Conservation (phyloP, 2,888 invertebrate genomes). For the Pemphredon lugubris region DNA sequence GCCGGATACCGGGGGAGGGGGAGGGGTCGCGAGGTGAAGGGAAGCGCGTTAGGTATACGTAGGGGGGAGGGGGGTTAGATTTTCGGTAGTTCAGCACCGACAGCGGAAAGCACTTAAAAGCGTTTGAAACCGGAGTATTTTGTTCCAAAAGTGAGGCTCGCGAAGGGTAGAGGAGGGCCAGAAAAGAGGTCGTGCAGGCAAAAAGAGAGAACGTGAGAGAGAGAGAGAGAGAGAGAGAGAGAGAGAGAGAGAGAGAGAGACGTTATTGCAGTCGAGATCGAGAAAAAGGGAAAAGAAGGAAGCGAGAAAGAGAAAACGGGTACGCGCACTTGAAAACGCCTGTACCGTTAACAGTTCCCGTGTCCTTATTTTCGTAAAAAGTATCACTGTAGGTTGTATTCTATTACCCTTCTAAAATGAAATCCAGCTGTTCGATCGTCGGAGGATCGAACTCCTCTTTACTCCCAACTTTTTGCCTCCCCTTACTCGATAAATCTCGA, state of each 20-base stretch:
- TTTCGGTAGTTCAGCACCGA: slow-evolving; percentile 56
- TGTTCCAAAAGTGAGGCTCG: slow-evolving; percentile 46
- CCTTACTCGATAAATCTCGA: no score
- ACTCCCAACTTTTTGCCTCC: no score
- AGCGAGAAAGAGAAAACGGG: neutral
- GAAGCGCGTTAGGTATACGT: neutral
- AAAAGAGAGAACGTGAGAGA: neutral
- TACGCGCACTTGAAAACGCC: neutral
- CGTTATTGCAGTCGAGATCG: slow-evolving; percentile 2
- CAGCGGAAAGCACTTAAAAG: slow-evolving; percentile 73
- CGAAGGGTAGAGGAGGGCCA: no score
- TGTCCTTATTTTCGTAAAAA: neutral
- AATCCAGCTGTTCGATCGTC: neutral
- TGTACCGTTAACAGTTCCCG: neutral
- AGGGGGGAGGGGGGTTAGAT: no score
- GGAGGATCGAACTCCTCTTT: no score
- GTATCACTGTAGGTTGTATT: neutral
- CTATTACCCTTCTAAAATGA: neutral
- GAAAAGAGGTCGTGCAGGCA: slow-evolving; percentile 20
- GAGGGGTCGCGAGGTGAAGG: no score
- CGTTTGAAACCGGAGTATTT: slow-evolving; percentile 56
- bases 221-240: no score
- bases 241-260: no score
- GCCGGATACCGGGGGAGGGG: neutral
- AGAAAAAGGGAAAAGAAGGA: slow-evolving; percentile 26